Evolutionary conservation across 2,113 vertebrate genomes (phyloP).

Genomic region (Piprites chloris): DNA sequence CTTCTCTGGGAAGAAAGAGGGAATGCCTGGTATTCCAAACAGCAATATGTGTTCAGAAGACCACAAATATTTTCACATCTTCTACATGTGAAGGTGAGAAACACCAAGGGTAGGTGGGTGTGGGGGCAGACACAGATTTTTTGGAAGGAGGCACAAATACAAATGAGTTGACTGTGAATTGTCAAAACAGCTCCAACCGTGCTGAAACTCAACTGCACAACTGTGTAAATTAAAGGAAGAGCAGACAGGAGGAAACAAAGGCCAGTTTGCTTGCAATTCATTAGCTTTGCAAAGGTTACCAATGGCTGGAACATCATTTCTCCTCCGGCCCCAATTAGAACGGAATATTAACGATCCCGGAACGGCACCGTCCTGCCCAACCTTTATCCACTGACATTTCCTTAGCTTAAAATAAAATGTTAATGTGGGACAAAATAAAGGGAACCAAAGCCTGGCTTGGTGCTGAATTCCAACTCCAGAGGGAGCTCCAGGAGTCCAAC

Average conservation of each 20-base stretch:
- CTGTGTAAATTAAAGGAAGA: not conserved
- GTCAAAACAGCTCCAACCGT: not conserved
- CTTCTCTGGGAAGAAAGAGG: not conserved
- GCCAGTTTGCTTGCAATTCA: not conserved
- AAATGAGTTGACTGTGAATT: not conserved
- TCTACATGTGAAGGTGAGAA: not conserved
- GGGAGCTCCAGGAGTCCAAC: not conserved
- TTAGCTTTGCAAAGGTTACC: slow-evolving; percentile 30
- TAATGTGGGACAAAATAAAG: not conserved
- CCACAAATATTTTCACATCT: not conserved
- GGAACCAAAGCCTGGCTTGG: not conserved
- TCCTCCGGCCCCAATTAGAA: not conserved
- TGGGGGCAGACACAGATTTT: not conserved
- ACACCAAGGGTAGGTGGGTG: not conserved
- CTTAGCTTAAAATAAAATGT: not conserved
- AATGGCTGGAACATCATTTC: not conserved
- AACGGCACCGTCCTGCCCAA: not conserved
- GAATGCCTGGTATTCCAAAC: not conserved
- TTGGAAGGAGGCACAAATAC: not conserved
- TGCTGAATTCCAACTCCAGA: not conserved
- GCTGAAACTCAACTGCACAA: not conserved
- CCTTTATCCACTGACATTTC: slow-evolving; percentile 24
- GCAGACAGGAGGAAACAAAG: not conserved
- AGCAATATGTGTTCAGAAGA: not conserved
- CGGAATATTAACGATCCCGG: not conserved